Base-by-base conservation (phyloP, 2,113 vertebrate genomes). In the Gila orcuttii region DNA sequence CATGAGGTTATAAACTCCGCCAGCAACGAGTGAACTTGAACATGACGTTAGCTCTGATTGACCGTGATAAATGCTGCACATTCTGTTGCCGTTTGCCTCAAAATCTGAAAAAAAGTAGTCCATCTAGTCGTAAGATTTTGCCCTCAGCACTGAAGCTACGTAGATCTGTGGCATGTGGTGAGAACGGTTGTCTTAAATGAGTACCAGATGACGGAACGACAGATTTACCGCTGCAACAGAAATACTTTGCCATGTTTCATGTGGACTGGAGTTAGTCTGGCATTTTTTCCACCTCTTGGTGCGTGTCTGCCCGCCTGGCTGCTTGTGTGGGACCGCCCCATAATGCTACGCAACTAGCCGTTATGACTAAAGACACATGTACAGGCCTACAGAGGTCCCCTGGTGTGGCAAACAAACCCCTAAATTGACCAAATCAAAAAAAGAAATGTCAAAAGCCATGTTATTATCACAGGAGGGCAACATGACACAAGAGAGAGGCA, bases 201-300 rank as follows among this genome's bases (percentile, higher is more conserved):
- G 90, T 89, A 93, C 92, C 94, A 94, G 93, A 94, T 95, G 93
- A 95, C 89, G 83, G 90, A 94, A 93, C 90, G 92, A 94, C 92
- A 94, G 92, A 95, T 94, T 94, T 94, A 94, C 89, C 90, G 92
- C 90, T 86, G 87, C 87, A 86, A 87, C 90, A 90, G 85, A 86
- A 91, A 92, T 89, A 91, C 81, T 85, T 87, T 83, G 23, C 81
- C 39, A 76, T 88, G 90, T 92, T 93, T 93, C 91, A 93, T 92
- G 92, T 92, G 90, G 87, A 86, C 88, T 88, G 87, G 86, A 91
- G 90, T 90, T 68, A 87, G n/a, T 84, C 86, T 90, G 91, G 91
- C 93, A 92, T 92, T 91, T 91, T 93, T 90, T 88, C 88, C 86
- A 86, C 75, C 75, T 33, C 31, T 57, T 33, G 19, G 39, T 33